Percentiles rank a stretch among this genome's conserved stretches.
Evolutionary conservation across 2,888 invertebrate genomes (phyloP).

Genomic region (Rhamnusium bicolor): DNA sequence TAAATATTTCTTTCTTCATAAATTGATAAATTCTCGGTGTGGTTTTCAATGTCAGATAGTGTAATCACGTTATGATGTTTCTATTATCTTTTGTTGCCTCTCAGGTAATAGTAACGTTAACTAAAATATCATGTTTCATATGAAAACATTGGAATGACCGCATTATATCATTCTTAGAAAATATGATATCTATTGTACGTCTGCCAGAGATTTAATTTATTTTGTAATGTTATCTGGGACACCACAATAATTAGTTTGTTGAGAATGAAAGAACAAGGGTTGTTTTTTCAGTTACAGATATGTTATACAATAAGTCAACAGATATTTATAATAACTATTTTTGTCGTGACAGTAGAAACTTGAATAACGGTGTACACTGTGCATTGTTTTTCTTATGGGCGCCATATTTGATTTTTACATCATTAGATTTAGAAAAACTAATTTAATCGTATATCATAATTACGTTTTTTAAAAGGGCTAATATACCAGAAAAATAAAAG

Average conservation of each 20-base stretch:
- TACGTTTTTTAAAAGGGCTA: too few relatives aligned
- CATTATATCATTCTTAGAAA: background rate
- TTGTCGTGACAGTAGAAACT: too few relatives aligned
- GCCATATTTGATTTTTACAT: too few relatives aligned
- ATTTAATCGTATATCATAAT: too few relatives aligned
- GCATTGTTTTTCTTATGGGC: too few relatives aligned
- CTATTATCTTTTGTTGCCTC: background rate
- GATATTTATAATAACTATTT: too few relatives aligned
- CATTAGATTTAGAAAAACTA: too few relatives aligned
- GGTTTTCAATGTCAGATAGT: background rate
- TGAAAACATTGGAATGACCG: background rate
- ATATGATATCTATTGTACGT: background rate
- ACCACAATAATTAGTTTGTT: background rate
- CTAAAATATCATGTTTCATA: background rate
- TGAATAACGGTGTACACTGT: too few relatives aligned
- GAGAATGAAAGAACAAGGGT: background rate
- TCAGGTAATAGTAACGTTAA: background rate
- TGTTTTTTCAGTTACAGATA: background rate
- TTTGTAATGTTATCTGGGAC: background rate
- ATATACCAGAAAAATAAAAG: too few relatives aligned
- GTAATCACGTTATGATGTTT: background rate
- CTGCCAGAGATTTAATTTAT: background rate
- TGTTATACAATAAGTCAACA: background rate
- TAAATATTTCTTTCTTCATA: background rate
- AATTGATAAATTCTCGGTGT: background rate